Percentiles rank a stretch among this genome's conserved stretches.
Evolutionary conservation across 2,888 invertebrate genomes (phyloP).

Genomic region (Amblyjoppa fuscipennis): DNA sequence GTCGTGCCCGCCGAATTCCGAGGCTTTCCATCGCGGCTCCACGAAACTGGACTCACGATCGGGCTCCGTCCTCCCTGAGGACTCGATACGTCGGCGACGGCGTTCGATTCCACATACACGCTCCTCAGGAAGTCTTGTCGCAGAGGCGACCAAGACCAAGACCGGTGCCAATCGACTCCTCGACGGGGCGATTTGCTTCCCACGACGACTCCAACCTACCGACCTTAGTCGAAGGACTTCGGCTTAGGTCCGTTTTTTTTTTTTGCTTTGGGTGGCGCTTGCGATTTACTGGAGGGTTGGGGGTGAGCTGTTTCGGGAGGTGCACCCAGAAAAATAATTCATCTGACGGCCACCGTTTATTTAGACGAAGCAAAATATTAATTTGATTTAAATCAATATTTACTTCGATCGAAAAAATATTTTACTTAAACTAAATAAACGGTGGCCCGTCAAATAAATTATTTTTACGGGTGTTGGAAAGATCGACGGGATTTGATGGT

Average conservation of each 20-base stretch:
- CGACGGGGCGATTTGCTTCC: slow-evolving; percentile 41
- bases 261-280: too few relatives aligned
- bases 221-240: background rate
- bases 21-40: slow-evolving; percentile 46
- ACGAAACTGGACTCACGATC: slow-evolving; percentile 3
- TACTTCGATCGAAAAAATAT: too few relatives aligned
- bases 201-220: background rate
- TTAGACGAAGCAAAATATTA: too few relatives aligned
- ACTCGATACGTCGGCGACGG: slow-evolving; percentile 14
- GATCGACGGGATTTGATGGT: too few relatives aligned
- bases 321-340: too few relatives aligned
- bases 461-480: too few relatives aligned
- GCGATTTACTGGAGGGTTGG: too few relatives aligned
- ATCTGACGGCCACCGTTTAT: too few relatives aligned
- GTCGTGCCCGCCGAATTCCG: slow-evolving; percentile 61
- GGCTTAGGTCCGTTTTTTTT: background rate
- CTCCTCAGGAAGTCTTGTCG: slow-evolving; percentile 1
- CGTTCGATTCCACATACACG: slow-evolving; percentile 46
- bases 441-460: too few relatives aligned
- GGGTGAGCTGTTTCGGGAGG: too few relatives aligned
- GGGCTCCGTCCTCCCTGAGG: background rate
- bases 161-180: slow-evolving; percentile 56
- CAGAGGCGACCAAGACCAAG: background rate
- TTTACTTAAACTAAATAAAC: too few relatives aligned
- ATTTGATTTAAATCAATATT: too few relatives aligned